phyloP scores from a whole-genome alignment of 1,140 invertebrate genomes.

The Antheraea mylitta region DNA sequence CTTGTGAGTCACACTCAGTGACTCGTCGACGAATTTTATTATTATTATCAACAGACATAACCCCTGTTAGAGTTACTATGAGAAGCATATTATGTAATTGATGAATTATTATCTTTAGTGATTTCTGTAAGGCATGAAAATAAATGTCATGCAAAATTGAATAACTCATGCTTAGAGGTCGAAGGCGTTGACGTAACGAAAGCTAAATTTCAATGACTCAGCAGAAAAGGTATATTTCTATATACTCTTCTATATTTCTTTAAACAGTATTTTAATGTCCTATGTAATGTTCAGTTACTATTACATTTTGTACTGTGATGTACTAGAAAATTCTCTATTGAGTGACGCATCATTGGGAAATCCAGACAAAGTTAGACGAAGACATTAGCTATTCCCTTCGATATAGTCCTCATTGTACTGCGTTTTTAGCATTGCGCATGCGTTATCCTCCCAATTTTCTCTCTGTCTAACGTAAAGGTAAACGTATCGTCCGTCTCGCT shows the following conservation, averaged over 20 bases:
- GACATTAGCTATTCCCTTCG: conserved; percentile 64
- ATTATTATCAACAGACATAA: not conserved
- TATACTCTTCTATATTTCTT: not conserved
- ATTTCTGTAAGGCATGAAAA: too few species aligned
- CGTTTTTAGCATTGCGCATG: conserved; percentile 63
- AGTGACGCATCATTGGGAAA: conserved; percentile 72
- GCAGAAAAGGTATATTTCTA: not conserved
- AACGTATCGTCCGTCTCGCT: conserved; percentile 39
- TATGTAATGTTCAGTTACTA: not conserved
- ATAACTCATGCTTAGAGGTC: too few species aligned
- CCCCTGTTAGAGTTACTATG: too few species aligned
- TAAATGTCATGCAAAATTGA: too few species aligned
- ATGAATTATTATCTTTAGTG: too few species aligned
- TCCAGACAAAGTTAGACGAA: conserved; percentile 68
- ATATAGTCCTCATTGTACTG: conserved; percentile 57
- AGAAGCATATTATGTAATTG: too few species aligned
- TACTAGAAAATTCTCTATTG: conserved; percentile 32
- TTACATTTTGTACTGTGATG: not conserved
- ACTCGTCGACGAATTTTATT: not conserved
- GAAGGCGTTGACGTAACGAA: too few species aligned
- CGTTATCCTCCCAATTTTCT: conserved; percentile 46
- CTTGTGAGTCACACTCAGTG: not conserved
- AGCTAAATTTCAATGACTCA: conserved; percentile 4
- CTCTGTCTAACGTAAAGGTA: conserved; percentile 33
- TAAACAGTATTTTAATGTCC: not conserved